A percentile compares a stretch with the other conserved stretches of the same genome.
Conservation (phyloP, 2,113 vertebrate genomes). For the Mobula hypostoma region DNA sequence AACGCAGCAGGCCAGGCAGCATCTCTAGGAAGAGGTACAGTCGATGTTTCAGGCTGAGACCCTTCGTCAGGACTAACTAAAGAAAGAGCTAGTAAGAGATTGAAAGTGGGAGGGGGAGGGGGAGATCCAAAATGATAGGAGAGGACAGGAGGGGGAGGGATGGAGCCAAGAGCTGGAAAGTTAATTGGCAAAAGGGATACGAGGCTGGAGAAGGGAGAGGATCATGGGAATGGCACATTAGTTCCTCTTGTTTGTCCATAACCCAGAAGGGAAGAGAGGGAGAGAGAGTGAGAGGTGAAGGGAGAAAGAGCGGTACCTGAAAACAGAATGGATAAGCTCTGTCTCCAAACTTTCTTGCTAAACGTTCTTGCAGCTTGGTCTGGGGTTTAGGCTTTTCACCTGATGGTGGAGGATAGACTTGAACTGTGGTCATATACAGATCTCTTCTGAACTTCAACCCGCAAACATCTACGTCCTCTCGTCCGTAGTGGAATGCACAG, state of each 20-base stretch:
- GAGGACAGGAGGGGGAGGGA: too few species aligned
- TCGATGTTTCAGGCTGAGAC: too few species aligned
- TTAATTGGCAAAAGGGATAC: too few species aligned
- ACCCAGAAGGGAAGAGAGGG: not conserved
- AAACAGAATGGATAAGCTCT: slow-evolving; percentile 23
- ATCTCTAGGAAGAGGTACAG: too few species aligned
- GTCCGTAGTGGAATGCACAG: slow-evolving; percentile 81
- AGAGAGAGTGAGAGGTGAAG: too few species aligned
- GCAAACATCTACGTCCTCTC: slow-evolving; percentile 76
- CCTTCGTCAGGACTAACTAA: too few species aligned
- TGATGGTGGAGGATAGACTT: slow-evolving; percentile 65
- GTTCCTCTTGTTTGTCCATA: not conserved
- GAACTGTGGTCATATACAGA: slow-evolving; percentile 68
- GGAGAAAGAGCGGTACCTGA: not conserved
- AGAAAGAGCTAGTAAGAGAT: too few species aligned
- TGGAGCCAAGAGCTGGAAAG: too few species aligned
- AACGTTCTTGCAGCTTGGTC: slow-evolving; percentile 18
- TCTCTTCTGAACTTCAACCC: slow-evolving; percentile 80
- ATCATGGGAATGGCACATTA: not conserved
- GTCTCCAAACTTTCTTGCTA: slow-evolving; percentile 18
- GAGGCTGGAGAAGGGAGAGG: too few species aligned
- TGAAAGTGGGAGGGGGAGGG: too few species aligned
- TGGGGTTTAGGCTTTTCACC: not conserved
- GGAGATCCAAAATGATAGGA: too few species aligned
- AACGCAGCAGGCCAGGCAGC: too few species aligned